phyloP scores from a whole-genome alignment of 2,113 vertebrate species.

The Tonatia bakeri region DNA sequence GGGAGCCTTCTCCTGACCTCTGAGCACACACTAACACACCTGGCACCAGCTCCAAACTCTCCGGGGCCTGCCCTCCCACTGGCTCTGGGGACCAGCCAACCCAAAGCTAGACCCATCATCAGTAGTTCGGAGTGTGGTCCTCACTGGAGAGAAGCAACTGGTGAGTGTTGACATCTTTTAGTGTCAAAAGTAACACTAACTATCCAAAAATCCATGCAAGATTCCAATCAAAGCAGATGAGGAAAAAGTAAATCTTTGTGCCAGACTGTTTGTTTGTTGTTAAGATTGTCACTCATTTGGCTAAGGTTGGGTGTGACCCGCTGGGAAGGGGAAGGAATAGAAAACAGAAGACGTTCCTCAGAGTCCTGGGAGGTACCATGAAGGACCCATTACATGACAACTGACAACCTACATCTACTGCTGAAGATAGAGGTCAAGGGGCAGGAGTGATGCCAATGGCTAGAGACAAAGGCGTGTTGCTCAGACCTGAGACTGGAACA shows the following conservation, averaged over 20 bases:
- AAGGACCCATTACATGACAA: background rate
- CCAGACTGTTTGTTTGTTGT: background rate
- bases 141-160: background rate
- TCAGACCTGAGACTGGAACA: background rate
- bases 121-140: background rate
- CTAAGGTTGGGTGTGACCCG: background rate
- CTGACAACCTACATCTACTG: background rate
- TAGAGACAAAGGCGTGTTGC: background rate
- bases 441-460: background rate
- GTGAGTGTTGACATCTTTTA: background rate
- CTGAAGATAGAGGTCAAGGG: slow-evolving; percentile 20
- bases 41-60: background rate
- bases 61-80: too few relatives aligned
- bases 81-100: background rate
- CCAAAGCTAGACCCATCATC: background rate
- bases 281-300: background rate
- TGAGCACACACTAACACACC: background rate
- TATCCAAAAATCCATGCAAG: background rate
- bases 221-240: background rate
- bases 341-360: background rate
- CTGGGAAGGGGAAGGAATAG: background rate
- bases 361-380: background rate
- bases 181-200: background rate
- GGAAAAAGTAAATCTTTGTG: background rate
- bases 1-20: background rate